These are phyloP conservation scores for Cotesia chilonis DNA, from an alignment of 1,140 invertebrate species.

Conservation along the genomic window DNA sequence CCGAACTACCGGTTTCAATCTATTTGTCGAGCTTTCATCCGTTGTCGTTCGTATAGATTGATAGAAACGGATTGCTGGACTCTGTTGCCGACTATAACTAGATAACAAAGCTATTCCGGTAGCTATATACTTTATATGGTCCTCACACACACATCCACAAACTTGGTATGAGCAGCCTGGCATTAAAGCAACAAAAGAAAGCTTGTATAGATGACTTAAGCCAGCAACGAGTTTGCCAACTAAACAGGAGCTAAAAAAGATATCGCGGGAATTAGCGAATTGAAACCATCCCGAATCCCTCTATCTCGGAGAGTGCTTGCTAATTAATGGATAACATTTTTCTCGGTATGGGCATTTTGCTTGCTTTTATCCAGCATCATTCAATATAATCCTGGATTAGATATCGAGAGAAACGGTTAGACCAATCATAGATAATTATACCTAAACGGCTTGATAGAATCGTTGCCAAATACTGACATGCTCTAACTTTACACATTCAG, in stretches of 20 bases:
- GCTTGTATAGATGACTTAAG: conserved; percentile 18
- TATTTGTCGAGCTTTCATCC: conserved; percentile 52
- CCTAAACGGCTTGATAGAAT: too few relatives aligned
- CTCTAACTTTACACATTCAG: too few relatives aligned
- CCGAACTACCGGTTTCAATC: conserved; percentile 45
- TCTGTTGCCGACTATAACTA: conserved; percentile 51
- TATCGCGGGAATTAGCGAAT: conserved; percentile 37
- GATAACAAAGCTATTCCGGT: conserved; percentile 54
- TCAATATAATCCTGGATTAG: too few relatives aligned
- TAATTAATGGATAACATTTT: conserved; percentile 21
- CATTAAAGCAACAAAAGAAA: conserved; percentile 21
- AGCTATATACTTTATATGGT: conserved; percentile 25
- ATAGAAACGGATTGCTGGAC: conserved; percentile 54
- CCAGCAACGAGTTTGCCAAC: conserved; percentile 8
- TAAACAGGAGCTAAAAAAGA: conserved; percentile 15
- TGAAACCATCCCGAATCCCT: conserved; percentile 21
- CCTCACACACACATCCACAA: conserved; percentile 39
- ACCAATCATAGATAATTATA: too few relatives aligned
- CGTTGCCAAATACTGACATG: too few relatives aligned
- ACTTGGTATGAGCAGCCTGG: conserved; percentile 8
- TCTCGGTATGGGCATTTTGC: not conserved
- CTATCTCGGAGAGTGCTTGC: conserved; percentile 19
- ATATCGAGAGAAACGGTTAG: too few relatives aligned
- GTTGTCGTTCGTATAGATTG: conserved; percentile 49
- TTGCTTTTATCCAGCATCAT: too few relatives aligned